A percentile compares a stretch with the other conserved stretches of the same genome.
phyloP scores from a whole-genome alignment of 2,888 invertebrate species.

The Agonopterix subpropinquella region DNA sequence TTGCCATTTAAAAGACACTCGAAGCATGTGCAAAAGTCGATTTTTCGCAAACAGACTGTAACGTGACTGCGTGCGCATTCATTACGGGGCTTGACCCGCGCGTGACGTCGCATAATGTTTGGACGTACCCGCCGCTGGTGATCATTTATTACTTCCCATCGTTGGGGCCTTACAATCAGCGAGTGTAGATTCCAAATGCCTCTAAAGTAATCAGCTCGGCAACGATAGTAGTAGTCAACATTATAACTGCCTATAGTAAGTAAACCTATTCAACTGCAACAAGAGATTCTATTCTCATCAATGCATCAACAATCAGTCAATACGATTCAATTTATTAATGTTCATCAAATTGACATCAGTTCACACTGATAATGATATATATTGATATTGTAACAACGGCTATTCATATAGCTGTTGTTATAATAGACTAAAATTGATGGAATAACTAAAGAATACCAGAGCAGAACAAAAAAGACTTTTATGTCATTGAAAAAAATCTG shows the following conservation, averaged over 20 bases:
- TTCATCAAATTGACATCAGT: no score
- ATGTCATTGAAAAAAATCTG: background rate
- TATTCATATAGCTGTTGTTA: no score
- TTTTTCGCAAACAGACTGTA: conserved; percentile 36
- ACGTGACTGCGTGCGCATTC: conserved; percentile 50
- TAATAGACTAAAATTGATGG: no score
- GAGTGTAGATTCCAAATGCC: background rate
- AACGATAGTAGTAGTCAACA: no score
- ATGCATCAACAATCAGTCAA: no score
- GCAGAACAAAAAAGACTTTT: background rate
- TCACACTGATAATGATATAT: no score
- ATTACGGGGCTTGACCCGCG: conserved; percentile 52
- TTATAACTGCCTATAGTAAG: no score
- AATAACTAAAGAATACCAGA: background rate
- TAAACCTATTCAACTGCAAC: no score
- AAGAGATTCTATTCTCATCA: no score
- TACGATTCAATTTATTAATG: no score
- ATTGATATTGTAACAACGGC: no score
- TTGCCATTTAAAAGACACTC: background rate
- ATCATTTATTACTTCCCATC: conserved; percentile 49
- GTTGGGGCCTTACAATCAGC: conserved; percentile 24
- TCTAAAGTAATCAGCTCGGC: no score
- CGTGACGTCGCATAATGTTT: conserved; percentile 55
- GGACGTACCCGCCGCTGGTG: conserved; percentile 24
- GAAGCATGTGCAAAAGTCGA: conserved; percentile 29